phyloP scores from a whole-genome alignment of 2,113 vertebrate genomes.

The Ptyas mucosa region DNA sequence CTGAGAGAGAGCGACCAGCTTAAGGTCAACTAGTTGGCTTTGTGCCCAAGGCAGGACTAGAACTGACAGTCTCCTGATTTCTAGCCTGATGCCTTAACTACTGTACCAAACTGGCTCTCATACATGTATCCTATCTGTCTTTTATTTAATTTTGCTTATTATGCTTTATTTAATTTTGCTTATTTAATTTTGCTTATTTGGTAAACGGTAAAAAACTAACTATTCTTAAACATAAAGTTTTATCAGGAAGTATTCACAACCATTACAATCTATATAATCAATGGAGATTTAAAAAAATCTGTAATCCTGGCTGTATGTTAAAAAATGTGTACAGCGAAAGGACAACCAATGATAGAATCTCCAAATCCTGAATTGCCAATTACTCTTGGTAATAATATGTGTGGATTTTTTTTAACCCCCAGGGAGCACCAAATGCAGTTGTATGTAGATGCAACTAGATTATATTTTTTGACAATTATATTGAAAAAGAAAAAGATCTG shows the following conservation, averaged over 20 bases:
- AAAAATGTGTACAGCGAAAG: background rate
- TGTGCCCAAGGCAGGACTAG: background rate
- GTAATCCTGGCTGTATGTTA: background rate
- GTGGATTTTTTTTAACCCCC: background rate
- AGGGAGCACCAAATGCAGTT: background rate
- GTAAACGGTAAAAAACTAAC: background rate
- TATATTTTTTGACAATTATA: background rate
- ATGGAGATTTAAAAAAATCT: background rate
- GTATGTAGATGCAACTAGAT: background rate
- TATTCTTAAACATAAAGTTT: background rate
- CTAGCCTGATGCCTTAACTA: background rate
- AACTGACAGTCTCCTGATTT: background rate
- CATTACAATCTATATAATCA: background rate
- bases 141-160: background rate
- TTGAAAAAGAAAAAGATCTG: background rate
- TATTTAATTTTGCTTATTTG: too few relatives aligned
- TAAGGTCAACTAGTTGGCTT: background rate
- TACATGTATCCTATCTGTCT: background rate
- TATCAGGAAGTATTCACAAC: background rate
- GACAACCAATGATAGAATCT: background rate
- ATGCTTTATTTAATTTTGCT: background rate
- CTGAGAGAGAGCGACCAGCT: background rate
- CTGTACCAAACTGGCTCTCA: background rate
- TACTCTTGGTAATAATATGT: background rate
- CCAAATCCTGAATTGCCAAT: background rate